Percentiles rank a stretch among this genome's conserved stretches.
Conservation (phyloP, 2,888 invertebrate genomes). For the Pollenia angustigena region DNA sequence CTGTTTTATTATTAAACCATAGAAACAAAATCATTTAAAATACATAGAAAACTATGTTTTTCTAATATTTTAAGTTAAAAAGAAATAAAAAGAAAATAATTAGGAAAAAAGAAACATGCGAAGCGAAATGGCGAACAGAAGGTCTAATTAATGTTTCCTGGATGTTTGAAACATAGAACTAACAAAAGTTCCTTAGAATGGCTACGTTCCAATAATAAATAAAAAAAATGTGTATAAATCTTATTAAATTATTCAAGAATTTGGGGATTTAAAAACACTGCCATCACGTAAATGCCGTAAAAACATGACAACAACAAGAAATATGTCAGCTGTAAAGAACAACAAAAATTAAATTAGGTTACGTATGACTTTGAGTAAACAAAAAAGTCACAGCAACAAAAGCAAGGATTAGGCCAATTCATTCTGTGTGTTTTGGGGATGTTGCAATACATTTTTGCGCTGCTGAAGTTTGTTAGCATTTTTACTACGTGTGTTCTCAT, state of each 20-base stretch:
- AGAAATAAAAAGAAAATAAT: conserved; percentile 1
- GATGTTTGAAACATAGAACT: too few species aligned
- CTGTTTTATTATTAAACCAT: conserved; percentile 55
- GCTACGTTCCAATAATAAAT: neutral
- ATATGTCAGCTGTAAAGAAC: neutral
- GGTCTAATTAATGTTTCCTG: neutral
- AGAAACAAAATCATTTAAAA: conserved; percentile 7
- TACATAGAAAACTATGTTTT: neutral
- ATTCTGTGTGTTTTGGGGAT: conserved; percentile 30
- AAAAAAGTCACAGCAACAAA: conserved; percentile 39
- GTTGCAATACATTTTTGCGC: conserved; percentile 27
- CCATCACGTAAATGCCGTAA: conserved; percentile 50
- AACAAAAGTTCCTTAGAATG: neutral
- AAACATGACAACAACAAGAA: conserved; percentile 18
- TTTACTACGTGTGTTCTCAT: conserved; percentile 8
- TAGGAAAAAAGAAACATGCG: neutral
- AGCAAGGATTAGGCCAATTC: conserved; percentile 20
- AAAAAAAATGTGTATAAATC: neutral
- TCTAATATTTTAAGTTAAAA: conserved; percentile 4
- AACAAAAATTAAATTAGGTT: conserved; percentile 53
- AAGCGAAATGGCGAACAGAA: neutral
- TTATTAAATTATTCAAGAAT: neutral
- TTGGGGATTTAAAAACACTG: neutral
- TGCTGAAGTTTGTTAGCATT: conserved; percentile 28
- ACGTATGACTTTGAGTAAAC: conserved; percentile 15